Evolutionary conservation across 2,888 invertebrate genomes (phyloP).

Genomic region (Antitype chi): DNA sequence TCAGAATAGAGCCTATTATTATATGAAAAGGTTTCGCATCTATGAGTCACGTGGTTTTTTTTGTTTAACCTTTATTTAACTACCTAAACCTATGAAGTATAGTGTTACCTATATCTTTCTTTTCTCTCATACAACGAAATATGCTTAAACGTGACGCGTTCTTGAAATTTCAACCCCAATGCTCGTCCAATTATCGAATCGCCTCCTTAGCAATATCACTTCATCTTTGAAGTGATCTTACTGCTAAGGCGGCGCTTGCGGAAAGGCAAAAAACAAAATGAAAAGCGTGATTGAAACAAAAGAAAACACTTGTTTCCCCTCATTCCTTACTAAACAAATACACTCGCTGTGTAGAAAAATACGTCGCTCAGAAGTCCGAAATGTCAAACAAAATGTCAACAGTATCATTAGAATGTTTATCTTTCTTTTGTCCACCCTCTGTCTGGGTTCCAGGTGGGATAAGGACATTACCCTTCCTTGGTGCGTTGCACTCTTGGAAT

Average conservation of each 20-base stretch:
- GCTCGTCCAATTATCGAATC: no score
- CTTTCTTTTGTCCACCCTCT: constrained; percentile 20
- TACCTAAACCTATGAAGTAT: no score
- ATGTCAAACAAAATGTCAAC: constrained; percentile 46
- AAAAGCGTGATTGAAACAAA: constrained; percentile 7
- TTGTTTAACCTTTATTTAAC: no score
- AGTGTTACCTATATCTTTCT: no score
- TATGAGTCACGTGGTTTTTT: no score
- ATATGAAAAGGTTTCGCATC: no score
- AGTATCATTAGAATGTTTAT: constrained; percentile 29
- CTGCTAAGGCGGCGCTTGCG: neutral
- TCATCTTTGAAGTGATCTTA: no score
- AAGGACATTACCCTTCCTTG: constrained; percentile 27
- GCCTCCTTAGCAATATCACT: no score
- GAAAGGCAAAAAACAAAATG: neutral
- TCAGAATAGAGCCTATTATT: no score
- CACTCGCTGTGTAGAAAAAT: neutral
- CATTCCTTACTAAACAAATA: constrained; percentile 16
- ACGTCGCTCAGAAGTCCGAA: constrained; percentile 16
- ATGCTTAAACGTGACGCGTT: no score
- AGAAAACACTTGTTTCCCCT: neutral
- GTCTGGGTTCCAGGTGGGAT: constrained; percentile 50
- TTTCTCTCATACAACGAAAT: no score
- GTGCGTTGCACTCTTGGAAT: constrained; percentile 59
- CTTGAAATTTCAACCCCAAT: no score